Base-by-base conservation (phyloP, 2,113 vertebrate genomes). In the Leptodactylus fuscus region DNA sequence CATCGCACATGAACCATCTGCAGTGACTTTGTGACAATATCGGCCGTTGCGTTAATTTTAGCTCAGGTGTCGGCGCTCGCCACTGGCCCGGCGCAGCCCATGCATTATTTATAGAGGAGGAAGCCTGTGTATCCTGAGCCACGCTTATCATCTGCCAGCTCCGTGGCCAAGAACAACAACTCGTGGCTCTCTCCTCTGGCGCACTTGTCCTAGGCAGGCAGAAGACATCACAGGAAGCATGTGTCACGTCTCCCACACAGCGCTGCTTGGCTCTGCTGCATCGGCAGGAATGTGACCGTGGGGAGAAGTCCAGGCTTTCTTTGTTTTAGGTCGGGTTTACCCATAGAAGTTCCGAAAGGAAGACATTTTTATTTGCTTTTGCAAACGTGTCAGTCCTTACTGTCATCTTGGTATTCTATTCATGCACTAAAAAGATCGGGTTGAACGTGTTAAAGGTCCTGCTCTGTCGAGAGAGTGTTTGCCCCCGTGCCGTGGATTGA, bases 241-340 rank as follows among this genome's bases (percentile, higher is more conserved):
- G 67, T 71, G 81, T 73, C 46, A 71, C 78, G 29, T 65, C 78
- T 81, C 78, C 78, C 78, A 81, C 78, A 81, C 78, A 81, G 60
- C 41, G 65, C 55, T 22, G 65, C 55, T 22, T 81, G 78, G 58
- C 55, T 24, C 6, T 48, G 78, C 16, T 48, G 8, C 22, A 46
- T 48, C 24, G 12, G 0, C 12, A 48, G 78, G 76, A 79, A 79
- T 79, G 76, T 79, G 51, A 78, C 75, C 48, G n/a, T 38, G 49
- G 75, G n/a, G 24, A 55, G 29, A 22, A n/a, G 29, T 41, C 41
- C 41, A 36, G 60, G 58, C 58, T 8, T 29, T 32, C 60, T 32
- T 13, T 8, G 46, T 15, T 10, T 48, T 48, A 12, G 12, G 46
- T 48, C 13, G 46, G 46, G 8, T 48, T 48, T 12, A 6, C 13